phyloP scores from a whole-genome alignment of 2,888 invertebrate species.

The Macaria notata region DNA sequence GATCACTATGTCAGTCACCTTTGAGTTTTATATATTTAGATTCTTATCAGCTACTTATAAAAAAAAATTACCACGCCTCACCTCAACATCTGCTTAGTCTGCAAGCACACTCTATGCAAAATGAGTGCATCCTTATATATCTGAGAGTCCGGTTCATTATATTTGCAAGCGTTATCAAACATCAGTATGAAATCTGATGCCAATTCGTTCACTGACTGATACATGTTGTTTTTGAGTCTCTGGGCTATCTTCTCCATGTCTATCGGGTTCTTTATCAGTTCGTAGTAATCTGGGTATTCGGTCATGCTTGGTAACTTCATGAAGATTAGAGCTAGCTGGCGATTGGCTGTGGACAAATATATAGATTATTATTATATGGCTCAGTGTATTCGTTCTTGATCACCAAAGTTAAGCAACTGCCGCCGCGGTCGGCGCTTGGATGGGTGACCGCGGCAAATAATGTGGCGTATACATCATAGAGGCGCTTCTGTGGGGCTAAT shows the following conservation, averaged over 20 bases:
- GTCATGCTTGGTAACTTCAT: constrained; percentile 96
- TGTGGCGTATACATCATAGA: too few relatives aligned
- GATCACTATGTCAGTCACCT: too few relatives aligned
- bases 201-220: constrained; percentile 92
- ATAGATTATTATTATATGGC: background rate
- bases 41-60: background rate
- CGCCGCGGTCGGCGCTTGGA: too few relatives aligned
- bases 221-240: constrained; percentile 89
- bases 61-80: constrained; percentile 41
- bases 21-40: too few relatives aligned
- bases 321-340: constrained; percentile 97
- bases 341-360: constrained; percentile 79
- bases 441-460: too few relatives aligned
- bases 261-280: constrained; percentile 97
- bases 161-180: constrained; percentile 98
- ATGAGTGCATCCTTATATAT: constrained; percentile 98
- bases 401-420: too few relatives aligned
- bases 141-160: constrained; percentile 98
- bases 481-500: too few relatives aligned
- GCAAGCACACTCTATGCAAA: constrained; percentile 94
- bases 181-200: constrained; percentile 94
- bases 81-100: constrained; percentile 94
- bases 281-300: constrained; percentile 98
- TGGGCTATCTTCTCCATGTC: constrained; percentile 97
- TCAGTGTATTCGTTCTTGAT: too few relatives aligned